Base-by-base conservation (phyloP, 2,797 vertebrate species). In the Rhinophrynus dorsalis region DNA sequence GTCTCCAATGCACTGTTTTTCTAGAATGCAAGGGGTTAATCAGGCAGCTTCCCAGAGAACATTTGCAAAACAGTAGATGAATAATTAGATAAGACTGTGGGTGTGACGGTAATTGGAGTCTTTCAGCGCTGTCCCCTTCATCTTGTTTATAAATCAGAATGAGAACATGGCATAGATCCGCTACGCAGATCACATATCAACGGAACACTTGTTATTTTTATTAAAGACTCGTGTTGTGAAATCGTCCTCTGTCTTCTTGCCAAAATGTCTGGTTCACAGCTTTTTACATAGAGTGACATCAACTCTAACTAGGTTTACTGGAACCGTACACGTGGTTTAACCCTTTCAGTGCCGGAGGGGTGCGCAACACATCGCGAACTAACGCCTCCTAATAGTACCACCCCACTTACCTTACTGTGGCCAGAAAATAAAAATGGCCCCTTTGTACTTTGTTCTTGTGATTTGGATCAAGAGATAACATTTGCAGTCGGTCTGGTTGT, bases 261-360 rank as follows among this genome's bases (percentile, higher is more conserved):
- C 61, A 64, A 40, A 20, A 50, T 5, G 61, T 65, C 62, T 52
- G 48, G 20, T 17, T 45, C 18, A 23, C 18, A 27, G 21, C 62
- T 52, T 18, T n/a, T n/a, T 13, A 62, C 29, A 23, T 47, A 32
- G 27, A 21, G 9, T 30, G 29, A 30, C 29, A 30, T 30, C 29
- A 30, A 4, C 29, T 4, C 9, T 30, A 30, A 29, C 62, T 13
- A 54, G 6, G 9, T 21, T 47, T 33, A 47, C 42, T 45, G 17
- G 42, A 62, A 62, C 2, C 15, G 8, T 35, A 35, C 10, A 12
- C 3, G 29, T 29, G 8, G 24, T n/a, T 8, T n/a, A n/a, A n/a
- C n/a, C n/a, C n/a, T n/a, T n/a, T n/a, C n/a, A n/a, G n/a, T n/a
- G n/a, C n/a, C n/a, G n/a, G n/a, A n/a, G n/a, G n/a, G n/a, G n/a